A percentile compares a stretch with the other conserved stretches of the same genome.
Evolutionary conservation across 2,888 invertebrate genomes (phyloP).

Genomic region (Gari tellinella): DNA sequence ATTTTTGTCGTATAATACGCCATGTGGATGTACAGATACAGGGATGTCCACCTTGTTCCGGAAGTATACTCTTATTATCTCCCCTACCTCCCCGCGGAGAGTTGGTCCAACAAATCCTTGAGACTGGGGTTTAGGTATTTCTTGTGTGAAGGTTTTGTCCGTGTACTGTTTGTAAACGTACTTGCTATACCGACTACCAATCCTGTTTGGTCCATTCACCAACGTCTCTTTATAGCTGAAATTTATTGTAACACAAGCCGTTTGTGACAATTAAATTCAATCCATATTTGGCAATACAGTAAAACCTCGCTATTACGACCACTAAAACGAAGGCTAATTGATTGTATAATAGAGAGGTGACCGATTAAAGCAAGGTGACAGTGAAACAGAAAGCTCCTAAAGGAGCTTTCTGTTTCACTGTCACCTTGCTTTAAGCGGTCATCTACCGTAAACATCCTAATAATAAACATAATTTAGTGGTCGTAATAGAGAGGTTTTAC

Average conservation of each 20-base stretch:
- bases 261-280: too few species aligned
- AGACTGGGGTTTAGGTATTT: conserved; percentile 40
- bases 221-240: conserved; percentile 48
- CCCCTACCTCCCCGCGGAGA: conserved; percentile 62
- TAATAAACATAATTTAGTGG: too few species aligned
- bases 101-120: conserved; percentile 60
- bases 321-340: too few species aligned
- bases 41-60: conserved; percentile 42
- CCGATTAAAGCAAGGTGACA: too few species aligned
- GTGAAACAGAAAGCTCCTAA: too few species aligned
- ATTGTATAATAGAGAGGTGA: too few species aligned
- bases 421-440: too few species aligned
- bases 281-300: too few species aligned
- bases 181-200: conserved; percentile 61
- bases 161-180: conserved; percentile 65
- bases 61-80: conserved; percentile 61
- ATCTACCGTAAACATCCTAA: too few species aligned
- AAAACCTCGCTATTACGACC: too few species aligned
- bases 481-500: too few species aligned
- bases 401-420: too few species aligned
- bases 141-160: conserved; percentile 55
- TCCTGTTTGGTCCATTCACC: conserved; percentile 40
- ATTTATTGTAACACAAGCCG: background rate
- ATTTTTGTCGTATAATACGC: conserved; percentile 54
- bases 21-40: conserved; percentile 61